Evolutionary conservation across 1,140 invertebrate genomes (phyloP), one percentile per base, ranked within the genome.

Genomic region (Microplitis demolitor): DNA sequence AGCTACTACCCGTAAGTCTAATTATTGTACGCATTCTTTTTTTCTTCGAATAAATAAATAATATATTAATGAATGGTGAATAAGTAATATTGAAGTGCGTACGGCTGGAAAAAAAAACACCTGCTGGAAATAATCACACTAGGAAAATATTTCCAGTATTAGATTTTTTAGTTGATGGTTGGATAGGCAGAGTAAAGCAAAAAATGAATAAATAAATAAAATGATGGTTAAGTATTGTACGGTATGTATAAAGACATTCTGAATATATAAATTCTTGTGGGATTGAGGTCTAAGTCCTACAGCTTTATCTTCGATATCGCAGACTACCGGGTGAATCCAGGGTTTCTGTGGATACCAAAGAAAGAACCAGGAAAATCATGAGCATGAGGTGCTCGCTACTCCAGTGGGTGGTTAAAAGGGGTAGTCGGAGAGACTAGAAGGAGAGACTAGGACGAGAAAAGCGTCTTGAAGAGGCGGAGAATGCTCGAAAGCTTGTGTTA

Each of bases 381-480:
- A 45, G 39, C 39, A 6, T 45, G 39, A 45, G 39, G 60, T 58
- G 34, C 24, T 37, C 13, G 33, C 8, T 4, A n/a, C 37, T 51
- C 39, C 9, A n/a, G 37, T 66, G 14, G 34, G 35, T 51, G 13
- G 63, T 11, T 64, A 39, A 13, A 39, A 9, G n/a, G 33, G 33
- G 34, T 60, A 14, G 34, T 4, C 11, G 63, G 66, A 56, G 72
- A 73, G 78, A 73, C 77, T 66, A 54, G 16, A 70, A 64, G 73
- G 68, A 75, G 68, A 76, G 75, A 56, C 63, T 74, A 54, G 61
- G 58, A 34, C 60, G 54, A 64, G 34, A 45, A 35, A 35, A 71
- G 78, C 83, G 82, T 87, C 86, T 86, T 87, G 82, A 85, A 83
- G 83, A 84, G 86, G 84, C 84, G 85, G 84, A 83, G 82, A 84